Percentiles rank a stretch among this genome's conserved stretches.
Evolutionary conservation across 2,888 invertebrate species (phyloP).

Genomic region (Adela reaumurella): DNA sequence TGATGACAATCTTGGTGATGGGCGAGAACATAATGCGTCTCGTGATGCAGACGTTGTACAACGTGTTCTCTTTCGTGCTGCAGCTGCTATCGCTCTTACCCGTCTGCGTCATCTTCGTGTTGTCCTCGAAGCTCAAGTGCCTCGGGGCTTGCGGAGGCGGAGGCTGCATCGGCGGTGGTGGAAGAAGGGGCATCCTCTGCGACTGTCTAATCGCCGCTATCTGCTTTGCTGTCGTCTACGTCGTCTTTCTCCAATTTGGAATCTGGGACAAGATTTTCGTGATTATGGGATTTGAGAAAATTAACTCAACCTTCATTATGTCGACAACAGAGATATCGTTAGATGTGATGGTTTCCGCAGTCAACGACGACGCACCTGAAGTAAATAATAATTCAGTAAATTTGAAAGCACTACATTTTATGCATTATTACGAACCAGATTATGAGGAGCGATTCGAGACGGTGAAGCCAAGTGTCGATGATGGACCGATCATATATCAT

Average conservation of each 20-base stretch:
- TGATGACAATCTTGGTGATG: conserved; percentile 40
- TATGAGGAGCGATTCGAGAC: too few relatives aligned
- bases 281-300: too few relatives aligned
- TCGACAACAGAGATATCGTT: too few relatives aligned
- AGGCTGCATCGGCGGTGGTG: conserved; percentile 27
- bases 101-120: conserved; percentile 32
- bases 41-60: conserved; percentile 36
- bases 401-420: too few relatives aligned
- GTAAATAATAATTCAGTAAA: too few relatives aligned
- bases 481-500: too few relatives aligned
- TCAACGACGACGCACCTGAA: too few relatives aligned
- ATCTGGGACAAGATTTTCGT: background rate
- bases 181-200: conserved; percentile 26
- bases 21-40: conserved; percentile 36
- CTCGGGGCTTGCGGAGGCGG: conserved; percentile 40
- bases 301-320: too few relatives aligned
- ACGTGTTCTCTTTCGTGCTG: conserved; percentile 34
- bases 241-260: conserved; percentile 19
- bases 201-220: conserved; percentile 33
- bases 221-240: conserved; percentile 27
- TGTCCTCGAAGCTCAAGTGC: conserved; percentile 31
- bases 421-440: too few relatives aligned
- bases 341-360: too few relatives aligned
- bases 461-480: too few relatives aligned
- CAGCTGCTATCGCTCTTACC: conserved; percentile 38